Base-by-base conservation (phyloP, 2,888 invertebrate species). In the Amblyjoppa proteus region DNA sequence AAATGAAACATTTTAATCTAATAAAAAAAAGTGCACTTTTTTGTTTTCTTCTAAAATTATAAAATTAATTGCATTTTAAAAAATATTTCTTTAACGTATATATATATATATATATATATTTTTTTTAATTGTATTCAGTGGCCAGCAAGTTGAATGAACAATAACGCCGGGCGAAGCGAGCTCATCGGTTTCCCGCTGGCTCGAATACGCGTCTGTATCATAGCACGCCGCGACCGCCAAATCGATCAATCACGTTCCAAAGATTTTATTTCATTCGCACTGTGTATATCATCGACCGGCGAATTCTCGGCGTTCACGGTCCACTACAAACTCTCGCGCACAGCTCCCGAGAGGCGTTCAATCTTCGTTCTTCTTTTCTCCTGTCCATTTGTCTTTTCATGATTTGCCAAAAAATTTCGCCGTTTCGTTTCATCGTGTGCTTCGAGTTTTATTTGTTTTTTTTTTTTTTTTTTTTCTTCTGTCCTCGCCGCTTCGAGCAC, bases 231-330 rank as follows among this genome's bases (percentile, higher is more conserved):
- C 81, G 51, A 81, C 69, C 61, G 71, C 34, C 53, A 20, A 66
- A 73, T 84, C 56, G 71, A 70, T 84, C 70, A 70, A 75, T 74
- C 74, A 13, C 31, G 70, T 53, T 83, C 49, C n/a, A 25, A 49
- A 69, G 51, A 51, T 58, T 71, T n/a, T 28, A 13, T 84, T 25
- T 71, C 16, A 41, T n/a, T 61, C 56, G 3, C 49, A 49, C 41
- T 70, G 38, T 64, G 25, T 76, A 11, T 25, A 79, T 79, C 64
- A 56, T 28, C 69, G 25, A 69, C 76, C 70, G 58, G 31, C 73
- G 68, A 68, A 83, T 61, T 28, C 34, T 81, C 68, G n/a, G 61
- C 69, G 81, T 81, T 77, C 76, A 68, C 66, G 28, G 34, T 56
- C 51, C 38, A 31, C 45, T 45, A 76, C 25, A 76, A 76, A 53